Percentiles rank a stretch among this genome's conserved stretches.
Conservation (phyloP, 2,797 vertebrate genomes). For the Coendou prehensilis region DNA sequence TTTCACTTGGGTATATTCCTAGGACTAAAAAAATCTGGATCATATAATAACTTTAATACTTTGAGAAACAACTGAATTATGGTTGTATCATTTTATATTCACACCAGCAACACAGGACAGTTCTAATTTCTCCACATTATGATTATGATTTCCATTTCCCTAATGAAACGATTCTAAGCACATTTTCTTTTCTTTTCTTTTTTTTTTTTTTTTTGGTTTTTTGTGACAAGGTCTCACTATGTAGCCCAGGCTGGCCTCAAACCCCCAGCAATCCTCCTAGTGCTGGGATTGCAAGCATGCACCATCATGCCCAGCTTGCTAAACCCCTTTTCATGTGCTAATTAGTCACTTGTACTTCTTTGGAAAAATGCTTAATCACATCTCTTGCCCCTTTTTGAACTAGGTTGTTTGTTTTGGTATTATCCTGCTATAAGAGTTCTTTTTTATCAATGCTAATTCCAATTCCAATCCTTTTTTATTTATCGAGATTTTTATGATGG, state of each 20-base stretch:
- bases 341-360: background rate
- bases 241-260: background rate
- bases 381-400: background rate
- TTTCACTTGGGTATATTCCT: conserved; percentile 1
- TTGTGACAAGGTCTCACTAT: background rate
- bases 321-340: background rate
- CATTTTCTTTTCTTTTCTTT: background rate
- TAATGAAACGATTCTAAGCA: background rate
- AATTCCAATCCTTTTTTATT: background rate
- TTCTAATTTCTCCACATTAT: background rate
- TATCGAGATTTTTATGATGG: background rate
- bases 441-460: conserved; percentile 15
- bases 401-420: background rate
- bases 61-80: background rate
- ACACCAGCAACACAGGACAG: background rate
- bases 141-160: conserved; percentile 9
- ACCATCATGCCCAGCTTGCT: background rate
- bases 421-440: background rate
- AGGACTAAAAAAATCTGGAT: background rate
- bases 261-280: background rate
- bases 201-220: too few species aligned
- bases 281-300: background rate
- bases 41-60: background rate
- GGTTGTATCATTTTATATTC: background rate
- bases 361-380: background rate